A percentile compares a stretch with the other conserved stretches of the same genome.
These are phyloP conservation scores for Cichlasoma orientale DNA, from an alignment of 2,797 vertebrate genomes.

Conservation along the genomic window DNA sequence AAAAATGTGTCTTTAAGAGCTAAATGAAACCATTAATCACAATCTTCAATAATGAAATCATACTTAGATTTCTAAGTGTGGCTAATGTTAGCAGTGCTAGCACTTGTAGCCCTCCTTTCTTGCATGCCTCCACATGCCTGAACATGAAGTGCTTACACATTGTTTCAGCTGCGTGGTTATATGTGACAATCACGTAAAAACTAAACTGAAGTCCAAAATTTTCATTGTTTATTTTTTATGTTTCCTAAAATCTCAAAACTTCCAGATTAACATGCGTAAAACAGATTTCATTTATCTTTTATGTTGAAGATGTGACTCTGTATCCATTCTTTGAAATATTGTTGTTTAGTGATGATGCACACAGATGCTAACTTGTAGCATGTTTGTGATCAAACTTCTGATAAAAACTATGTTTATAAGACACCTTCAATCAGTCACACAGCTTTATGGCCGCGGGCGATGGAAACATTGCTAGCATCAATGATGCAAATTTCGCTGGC, in stretches of 20 bases:
- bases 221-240: not conserved
- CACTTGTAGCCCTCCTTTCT: not conserved
- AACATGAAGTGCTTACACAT: not conserved
- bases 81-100: no score
- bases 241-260: not conserved
- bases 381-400: not conserved
- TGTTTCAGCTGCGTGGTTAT: not conserved
- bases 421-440: no score
- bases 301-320: not conserved
- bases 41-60: no score
- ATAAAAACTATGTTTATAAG: not conserved
- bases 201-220: no score
- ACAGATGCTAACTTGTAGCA: not conserved
- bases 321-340: not conserved
- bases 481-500: not conserved
- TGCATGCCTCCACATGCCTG: not conserved
- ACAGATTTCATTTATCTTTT: not conserved
- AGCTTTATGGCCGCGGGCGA: not conserved
- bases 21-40: no score
- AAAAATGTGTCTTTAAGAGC: no score
- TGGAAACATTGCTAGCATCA: not conserved
- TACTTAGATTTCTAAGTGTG: no score
- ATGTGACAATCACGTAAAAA: not conserved
- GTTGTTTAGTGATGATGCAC: not conserved
- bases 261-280: not conserved